Evolutionary conservation across 2,888 invertebrate species (phyloP).

Genomic region (Mactromeris polynyma): DNA sequence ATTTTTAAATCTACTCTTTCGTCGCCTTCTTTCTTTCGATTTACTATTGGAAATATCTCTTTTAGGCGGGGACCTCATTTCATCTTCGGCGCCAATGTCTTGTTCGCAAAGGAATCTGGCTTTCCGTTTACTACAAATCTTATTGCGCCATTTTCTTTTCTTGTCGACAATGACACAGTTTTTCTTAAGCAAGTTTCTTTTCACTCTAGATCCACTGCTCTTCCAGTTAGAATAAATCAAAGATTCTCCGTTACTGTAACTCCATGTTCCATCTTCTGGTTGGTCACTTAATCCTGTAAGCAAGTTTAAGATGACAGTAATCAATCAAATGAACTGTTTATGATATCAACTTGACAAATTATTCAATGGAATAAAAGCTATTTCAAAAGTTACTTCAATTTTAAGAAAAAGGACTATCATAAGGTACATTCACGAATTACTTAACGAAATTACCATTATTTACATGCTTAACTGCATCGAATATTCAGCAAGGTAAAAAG

Average conservation of each 20-base stretch:
- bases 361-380: too few relatives aligned
- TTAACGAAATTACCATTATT: too few relatives aligned
- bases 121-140: constrained; percentile 82
- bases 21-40: constrained; percentile 35
- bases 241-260: constrained; percentile 79
- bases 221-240: constrained; percentile 82
- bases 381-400: too few relatives aligned
- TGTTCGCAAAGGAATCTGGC: constrained; percentile 83
- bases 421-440: too few relatives aligned
- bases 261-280: constrained; percentile 79
- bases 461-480: too few relatives aligned
- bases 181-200: constrained; percentile 76
- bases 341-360: too few relatives aligned
- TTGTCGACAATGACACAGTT: constrained; percentile 85
- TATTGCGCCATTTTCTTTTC: constrained; percentile 83
- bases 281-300: constrained; percentile 84
- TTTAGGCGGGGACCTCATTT: constrained; percentile 59
- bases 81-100: constrained; percentile 54
- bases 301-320: not conserved
- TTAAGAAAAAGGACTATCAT: too few relatives aligned
- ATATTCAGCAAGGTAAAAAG: too few relatives aligned
- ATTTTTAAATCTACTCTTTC: constrained; percentile 39
- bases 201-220: constrained; percentile 79
- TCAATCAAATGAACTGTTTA: not conserved
- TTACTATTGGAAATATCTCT: constrained; percentile 50